Base-by-base conservation (phyloP, 2,113 vertebrate species). In the Furnarius figulus region DNA sequence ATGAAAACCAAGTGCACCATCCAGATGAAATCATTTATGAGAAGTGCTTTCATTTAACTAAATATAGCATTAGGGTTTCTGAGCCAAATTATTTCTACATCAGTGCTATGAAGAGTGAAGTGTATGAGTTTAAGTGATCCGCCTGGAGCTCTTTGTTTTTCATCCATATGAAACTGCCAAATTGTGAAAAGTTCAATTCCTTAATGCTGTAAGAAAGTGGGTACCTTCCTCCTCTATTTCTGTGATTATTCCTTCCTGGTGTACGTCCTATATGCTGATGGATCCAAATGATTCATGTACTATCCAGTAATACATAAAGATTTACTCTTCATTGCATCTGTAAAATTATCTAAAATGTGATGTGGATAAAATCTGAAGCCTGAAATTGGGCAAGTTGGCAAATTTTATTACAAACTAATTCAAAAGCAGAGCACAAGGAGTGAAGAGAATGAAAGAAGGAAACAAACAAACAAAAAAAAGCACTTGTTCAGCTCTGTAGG, bases 41-140 rank as follows among this genome's bases (percentile, higher is more conserved):
- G 40, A 92, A 72, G 37, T 72, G 23, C 6, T 79, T 82, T 85
- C n/a, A 70, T 85, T 89, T 94, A 82, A 58, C 39, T 79, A 87
- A 89, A 79, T 66, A 70, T 27, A 76, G 7, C 12, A 31, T 52
- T 55, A 89, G 18, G 18, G 78, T 76, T 79, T 82, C 35, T 61
- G n/a, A 87, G 56, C 17, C 65, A 91, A 92, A 87, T 92, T 92
- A 52, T 89, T 92, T 88, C 82, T 88, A 5, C 12, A 8, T 72
- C 62, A 63, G 22, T 72, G 44, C 8, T 49, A 16, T 31, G 12
- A 91, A 50, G 44, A 59, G 20, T 58, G 53, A 85, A 93, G 31
- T 37, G 56, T 31, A 75, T 23, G 49, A 9, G 20, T 59, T 31
- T 55, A 72, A 79, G 49, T 55, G 8, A 62, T 47, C 20, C 44